Conservation (phyloP, 2,888 invertebrate genomes). For the Alsophila aescularia region DNA sequence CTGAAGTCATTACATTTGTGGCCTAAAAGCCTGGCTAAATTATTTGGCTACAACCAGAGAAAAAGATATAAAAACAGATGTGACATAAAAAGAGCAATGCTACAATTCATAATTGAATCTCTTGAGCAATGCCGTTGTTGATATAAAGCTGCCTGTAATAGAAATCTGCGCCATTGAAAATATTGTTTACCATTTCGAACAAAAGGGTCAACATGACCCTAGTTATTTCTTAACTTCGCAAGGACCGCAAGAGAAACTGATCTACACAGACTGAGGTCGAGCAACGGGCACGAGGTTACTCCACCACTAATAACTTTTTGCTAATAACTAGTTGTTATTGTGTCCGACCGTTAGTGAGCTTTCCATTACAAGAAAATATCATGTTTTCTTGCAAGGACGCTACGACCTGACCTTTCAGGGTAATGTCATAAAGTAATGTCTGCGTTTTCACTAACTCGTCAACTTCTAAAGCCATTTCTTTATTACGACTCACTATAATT, state of each 20-base stretch:
- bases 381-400: constrained; percentile 34
- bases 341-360: constrained; percentile 24
- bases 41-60: constrained; percentile 5
- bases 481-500: constrained; percentile 17
- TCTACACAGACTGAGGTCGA: constrained; percentile 40
- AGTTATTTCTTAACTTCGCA: constrained; percentile 23
- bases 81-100: constrained; percentile 31
- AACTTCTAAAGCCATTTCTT: constrained; percentile 22
- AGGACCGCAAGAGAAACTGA: constrained; percentile 39
- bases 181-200: constrained; percentile 42
- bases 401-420: constrained; percentile 33
- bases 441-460: constrained; percentile 10
- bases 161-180: constrained; percentile 44
- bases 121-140: constrained; percentile 43
- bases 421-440: constrained; percentile 27
- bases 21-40: constrained; percentile 8
- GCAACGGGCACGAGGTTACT: constrained; percentile 54
- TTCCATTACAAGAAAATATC: constrained; percentile 30
- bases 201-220: constrained; percentile 26
- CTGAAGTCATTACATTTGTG: constrained; percentile 1
- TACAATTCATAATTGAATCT: constrained; percentile 34
- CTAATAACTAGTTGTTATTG: constrained; percentile 22
- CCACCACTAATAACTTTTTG: constrained; percentile 31
- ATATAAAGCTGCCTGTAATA: constrained; percentile 35
- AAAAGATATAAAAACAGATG: constrained; percentile 28